Evolutionary conservation across 2,113 vertebrate genomes (phyloP).

Genomic region (Athene noctua): DNA sequence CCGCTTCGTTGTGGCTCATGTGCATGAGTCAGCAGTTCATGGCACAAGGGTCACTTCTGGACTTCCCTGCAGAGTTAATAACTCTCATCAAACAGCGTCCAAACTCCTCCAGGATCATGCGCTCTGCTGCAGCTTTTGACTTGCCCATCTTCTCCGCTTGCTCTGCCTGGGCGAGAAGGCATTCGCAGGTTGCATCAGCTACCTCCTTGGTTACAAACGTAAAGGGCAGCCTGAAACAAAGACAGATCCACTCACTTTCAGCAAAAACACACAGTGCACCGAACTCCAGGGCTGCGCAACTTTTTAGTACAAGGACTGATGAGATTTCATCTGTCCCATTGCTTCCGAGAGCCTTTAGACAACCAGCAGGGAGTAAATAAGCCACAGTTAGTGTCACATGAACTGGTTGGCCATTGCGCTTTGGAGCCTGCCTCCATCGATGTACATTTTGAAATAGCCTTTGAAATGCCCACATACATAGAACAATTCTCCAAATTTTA

Average conservation of each 20-base stretch:
- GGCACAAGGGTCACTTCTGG: constrained; percentile 89
- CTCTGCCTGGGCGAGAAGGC: constrained; percentile 92
- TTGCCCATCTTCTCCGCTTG: constrained; percentile 86
- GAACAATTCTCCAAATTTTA: not conserved
- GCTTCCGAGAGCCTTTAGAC: not conserved
- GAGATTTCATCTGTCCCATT: not conserved
- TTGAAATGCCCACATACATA: not conserved
- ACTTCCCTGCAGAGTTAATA: constrained; percentile 94
- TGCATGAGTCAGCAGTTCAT: constrained; percentile 85
- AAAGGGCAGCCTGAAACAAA: constrained; percentile 85
- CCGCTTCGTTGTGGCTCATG: not conserved
- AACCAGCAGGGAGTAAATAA: not conserved
- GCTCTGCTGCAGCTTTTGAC: constrained; percentile 86
- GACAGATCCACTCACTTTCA: not conserved
- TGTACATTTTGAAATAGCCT: not conserved
- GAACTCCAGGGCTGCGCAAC: not conserved
- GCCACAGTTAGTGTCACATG: not conserved
- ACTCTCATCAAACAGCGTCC: constrained; percentile 96
- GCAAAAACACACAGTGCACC: not conserved
- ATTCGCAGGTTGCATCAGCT: constrained; percentile 92
- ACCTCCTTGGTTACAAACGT: constrained; percentile 98
- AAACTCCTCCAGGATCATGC: constrained; percentile 97
- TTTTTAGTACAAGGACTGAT: not conserved
- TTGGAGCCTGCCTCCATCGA: not conserved
- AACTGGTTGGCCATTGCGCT: not conserved